These are phyloP conservation scores for Melanotus villosus DNA, from an alignment of 2,888 invertebrate genomes.

Conservation along the genomic window DNA sequence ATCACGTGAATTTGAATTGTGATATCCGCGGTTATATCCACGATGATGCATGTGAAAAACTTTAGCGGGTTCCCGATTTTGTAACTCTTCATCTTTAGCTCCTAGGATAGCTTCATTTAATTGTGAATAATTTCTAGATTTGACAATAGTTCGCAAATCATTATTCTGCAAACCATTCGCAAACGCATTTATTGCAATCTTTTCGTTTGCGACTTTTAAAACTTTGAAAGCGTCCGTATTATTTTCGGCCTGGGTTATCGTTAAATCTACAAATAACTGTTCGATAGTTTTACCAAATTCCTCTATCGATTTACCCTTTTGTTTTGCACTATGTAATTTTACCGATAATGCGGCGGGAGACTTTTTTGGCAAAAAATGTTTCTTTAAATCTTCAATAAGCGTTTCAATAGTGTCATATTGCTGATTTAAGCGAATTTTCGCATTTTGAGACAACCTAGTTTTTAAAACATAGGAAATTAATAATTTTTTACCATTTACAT, in stretches of 20 bases:
- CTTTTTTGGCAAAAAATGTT: too few species aligned
- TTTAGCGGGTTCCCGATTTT: background rate
- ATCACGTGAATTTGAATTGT: too few species aligned
- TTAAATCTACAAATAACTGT: constrained; percentile 26
- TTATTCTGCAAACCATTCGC: constrained; percentile 46
- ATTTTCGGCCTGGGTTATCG: constrained; percentile 47
- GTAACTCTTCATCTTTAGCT: background rate
- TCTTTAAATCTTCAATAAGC: too few species aligned
- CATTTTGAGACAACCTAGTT: too few species aligned
- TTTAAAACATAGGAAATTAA: background rate
- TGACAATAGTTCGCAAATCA: constrained; percentile 41
- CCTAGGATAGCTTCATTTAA: too few species aligned
- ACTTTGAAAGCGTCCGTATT: constrained; percentile 24
- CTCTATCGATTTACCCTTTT: too few species aligned
- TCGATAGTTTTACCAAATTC: too few species aligned
- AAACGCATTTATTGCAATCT: constrained; percentile 49
- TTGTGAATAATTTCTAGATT: constrained; percentile 40
- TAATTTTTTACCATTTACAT: constrained; percentile 46
- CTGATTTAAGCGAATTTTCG: too few species aligned
- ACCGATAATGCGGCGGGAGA: too few species aligned
- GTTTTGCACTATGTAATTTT: too few species aligned
- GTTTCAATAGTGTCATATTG: too few species aligned
- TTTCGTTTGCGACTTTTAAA: constrained; percentile 46
- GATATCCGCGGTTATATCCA: too few species aligned
- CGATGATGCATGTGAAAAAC: background rate